Evolutionary conservation across 2,797 vertebrate genomes (phyloP).

Genomic region (Leptodactylus fallax): DNA sequence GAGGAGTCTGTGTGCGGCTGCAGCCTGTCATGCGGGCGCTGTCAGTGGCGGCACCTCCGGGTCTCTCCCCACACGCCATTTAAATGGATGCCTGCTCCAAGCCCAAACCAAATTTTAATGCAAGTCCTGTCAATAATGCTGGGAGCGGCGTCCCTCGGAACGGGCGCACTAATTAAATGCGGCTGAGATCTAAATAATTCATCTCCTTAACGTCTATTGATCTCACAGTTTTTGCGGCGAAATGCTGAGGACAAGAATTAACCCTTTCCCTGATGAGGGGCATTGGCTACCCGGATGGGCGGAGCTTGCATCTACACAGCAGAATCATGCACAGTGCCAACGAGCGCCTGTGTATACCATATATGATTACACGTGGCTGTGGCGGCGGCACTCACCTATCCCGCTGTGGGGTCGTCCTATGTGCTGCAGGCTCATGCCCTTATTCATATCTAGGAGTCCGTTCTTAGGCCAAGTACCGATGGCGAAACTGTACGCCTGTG

Average conservation of each 20-base stretch:
- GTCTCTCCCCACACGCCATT: conserved; percentile 54
- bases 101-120: conserved; percentile 75
- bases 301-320: background rate
- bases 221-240: conserved; percentile 92
- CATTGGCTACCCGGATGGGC: background rate
- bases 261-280: conserved; percentile 71
- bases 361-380: too few species aligned
- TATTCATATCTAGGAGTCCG: conserved; percentile 85
- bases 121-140: conserved; percentile 92
- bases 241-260: conserved; percentile 96
- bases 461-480: conserved; percentile 86
- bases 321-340: too few species aligned
- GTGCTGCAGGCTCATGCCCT: conserved; percentile 84
- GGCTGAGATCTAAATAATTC: conserved; percentile 98
- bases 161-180: conserved; percentile 99
- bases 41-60: conserved; percentile 22
- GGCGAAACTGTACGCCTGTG: conserved; percentile 84
- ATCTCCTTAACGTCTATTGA: conserved; percentile 99
- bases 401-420: conserved; percentile 86
- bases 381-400: conserved; percentile 78
- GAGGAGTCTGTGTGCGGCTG: background rate
- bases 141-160: conserved; percentile 95
- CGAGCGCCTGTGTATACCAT: too few species aligned
- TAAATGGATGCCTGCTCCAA: conserved; percentile 70
- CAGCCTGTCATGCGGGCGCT: background rate